Conservation (phyloP, 1,140 invertebrate genomes). For the Caenorhabditis briggsae region DNA sequence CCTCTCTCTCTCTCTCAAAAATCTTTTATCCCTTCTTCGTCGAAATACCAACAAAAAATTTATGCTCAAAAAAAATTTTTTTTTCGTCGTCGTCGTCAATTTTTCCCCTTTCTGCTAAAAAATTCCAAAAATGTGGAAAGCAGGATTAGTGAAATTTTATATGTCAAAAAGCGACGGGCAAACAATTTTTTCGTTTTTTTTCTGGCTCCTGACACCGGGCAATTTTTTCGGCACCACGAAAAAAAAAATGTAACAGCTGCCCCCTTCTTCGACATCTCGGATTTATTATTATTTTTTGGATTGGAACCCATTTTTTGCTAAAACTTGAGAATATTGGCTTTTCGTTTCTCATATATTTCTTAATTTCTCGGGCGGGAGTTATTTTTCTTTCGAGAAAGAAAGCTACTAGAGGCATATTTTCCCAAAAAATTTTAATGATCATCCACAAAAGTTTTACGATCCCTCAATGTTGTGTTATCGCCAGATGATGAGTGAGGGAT, state of each 20-base stretch:
- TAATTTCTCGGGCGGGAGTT: not conserved
- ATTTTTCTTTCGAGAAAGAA: not conserved
- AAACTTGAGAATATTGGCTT: too few species aligned
- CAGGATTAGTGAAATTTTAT: constrained; percentile 50
- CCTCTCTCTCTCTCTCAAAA: too few species aligned
- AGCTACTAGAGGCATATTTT: constrained; percentile 13
- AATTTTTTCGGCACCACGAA: not conserved
- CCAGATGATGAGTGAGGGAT: constrained; percentile 2
- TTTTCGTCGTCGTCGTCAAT: not conserved
- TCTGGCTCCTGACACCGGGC: not conserved
- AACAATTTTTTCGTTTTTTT: constrained; percentile 15
- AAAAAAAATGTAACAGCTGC: constrained; percentile 26
- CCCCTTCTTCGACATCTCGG: not conserved
- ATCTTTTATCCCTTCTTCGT: not conserved
- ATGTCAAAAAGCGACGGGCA: constrained; percentile 13
- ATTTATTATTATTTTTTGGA: not conserved
- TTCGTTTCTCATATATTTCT: too few species aligned
- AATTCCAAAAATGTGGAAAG: constrained; percentile 37
- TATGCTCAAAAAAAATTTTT: not conserved
- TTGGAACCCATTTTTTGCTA: too few species aligned
- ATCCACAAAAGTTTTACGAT: constrained; percentile 51
- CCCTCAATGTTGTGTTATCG: constrained; percentile 44
- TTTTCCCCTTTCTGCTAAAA: not conserved
- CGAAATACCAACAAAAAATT: not conserved
- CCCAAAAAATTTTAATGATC: constrained; percentile 49